Evolutionary conservation across 2,888 invertebrate genomes (phyloP).

Genomic region (Zygaena filipendulae): DNA sequence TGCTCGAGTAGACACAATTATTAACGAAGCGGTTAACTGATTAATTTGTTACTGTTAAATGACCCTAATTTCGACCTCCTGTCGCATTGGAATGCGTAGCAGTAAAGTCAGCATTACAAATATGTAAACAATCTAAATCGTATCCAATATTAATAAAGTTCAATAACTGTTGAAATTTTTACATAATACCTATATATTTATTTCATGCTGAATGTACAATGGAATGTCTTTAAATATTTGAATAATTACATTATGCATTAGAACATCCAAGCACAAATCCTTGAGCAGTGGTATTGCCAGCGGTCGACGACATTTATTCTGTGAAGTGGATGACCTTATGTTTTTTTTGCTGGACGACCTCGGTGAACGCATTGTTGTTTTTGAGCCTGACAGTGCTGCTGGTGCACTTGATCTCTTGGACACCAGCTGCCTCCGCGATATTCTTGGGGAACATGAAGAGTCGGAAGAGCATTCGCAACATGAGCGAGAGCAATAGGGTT

Average conservation of each 20-base stretch:
- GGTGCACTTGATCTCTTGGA: conserved; percentile 21
- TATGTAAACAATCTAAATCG: no score
- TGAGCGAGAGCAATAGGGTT: conserved; percentile 12
- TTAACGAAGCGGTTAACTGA: no score
- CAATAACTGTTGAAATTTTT: no score
- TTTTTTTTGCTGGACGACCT: conserved; percentile 21
- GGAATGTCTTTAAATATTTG: no score
- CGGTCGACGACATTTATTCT: conserved; percentile 40
- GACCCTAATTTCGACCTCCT: conserved; percentile 38
- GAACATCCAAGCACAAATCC: conserved; percentile 64
- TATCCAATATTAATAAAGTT: no score
- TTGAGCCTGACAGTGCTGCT: conserved; percentile 17
- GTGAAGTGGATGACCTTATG: conserved; percentile 18
- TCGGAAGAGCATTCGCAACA: conserved; percentile 17
- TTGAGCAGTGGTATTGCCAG: conserved; percentile 50
- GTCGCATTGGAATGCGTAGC: no score
- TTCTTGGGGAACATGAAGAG: conserved; percentile 9
- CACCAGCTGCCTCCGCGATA: conserved; percentile 20
- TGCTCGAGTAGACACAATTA: no score
- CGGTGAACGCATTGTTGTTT: conserved; percentile 18
- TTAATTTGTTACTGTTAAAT: conserved; percentile 38
- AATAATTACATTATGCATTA: conserved; percentile 68
- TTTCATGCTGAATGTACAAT: no score
- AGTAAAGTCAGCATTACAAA: no score
- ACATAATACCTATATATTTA: no score